Conservation (phyloP, 2,888 invertebrate genomes). For the Antitype chi region DNA sequence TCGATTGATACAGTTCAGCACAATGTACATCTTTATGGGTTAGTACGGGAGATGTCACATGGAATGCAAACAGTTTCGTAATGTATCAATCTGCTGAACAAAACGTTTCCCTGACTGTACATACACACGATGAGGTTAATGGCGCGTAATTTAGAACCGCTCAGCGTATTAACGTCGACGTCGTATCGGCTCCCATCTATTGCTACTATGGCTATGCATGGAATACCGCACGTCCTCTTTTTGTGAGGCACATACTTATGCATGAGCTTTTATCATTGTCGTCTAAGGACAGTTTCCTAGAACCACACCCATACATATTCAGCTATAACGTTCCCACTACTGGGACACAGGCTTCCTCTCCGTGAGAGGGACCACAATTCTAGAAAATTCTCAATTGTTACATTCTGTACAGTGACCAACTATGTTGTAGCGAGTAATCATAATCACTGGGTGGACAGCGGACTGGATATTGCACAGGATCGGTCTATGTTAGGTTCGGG, state of each 20-base stretch:
- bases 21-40: too few species aligned
- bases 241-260: conserved; percentile 36
- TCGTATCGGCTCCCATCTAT: conserved; percentile 43
- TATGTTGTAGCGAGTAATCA: neutral
- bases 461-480: too few species aligned
- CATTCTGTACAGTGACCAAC: neutral
- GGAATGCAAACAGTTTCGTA: neutral
- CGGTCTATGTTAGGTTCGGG: too few species aligned
- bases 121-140: conserved; percentile 38
- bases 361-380: conserved; percentile 3
- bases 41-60: neutral
- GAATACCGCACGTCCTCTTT: conserved; percentile 30
- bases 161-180: conserved; percentile 39
- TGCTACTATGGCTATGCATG: conserved; percentile 57
- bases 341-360: too few species aligned
- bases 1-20: too few species aligned
- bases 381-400: neutral
- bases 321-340: too few species aligned
- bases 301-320: neutral
- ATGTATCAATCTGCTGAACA: neutral
- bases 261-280: conserved; percentile 42
- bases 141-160: conserved; percentile 29
- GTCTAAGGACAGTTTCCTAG: conserved; percentile 6
- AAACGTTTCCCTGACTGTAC: neutral
- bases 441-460: too few species aligned